Evolutionary conservation across 2,113 vertebrate genomes (phyloP).

Genomic region (Notothenia coriiceps): DNA sequence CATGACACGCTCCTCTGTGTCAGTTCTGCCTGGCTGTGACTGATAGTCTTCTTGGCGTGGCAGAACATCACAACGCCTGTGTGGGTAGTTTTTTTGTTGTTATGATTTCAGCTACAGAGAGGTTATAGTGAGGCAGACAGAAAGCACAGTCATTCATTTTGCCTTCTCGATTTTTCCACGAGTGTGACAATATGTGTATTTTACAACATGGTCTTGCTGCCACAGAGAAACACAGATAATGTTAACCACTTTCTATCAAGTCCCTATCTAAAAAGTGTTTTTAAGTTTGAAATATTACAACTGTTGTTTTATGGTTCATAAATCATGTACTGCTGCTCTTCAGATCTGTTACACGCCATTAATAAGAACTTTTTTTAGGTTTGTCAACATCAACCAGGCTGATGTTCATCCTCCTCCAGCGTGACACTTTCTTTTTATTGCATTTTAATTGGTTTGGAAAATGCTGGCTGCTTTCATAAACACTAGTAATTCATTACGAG

Average conservation of each 20-base stretch:
- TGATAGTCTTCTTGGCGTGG: slow-evolving; percentile 26
- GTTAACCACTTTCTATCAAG: not conserved
- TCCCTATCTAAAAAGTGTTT: not conserved
- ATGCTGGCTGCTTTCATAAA: not conserved
- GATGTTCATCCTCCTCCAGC: not conserved
- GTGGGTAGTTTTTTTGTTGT: not conserved
- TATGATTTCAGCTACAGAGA: not conserved
- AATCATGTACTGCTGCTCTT: slow-evolving; percentile 7
- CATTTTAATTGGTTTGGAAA: not conserved
- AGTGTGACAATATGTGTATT: not conserved
- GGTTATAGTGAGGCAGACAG: not conserved
- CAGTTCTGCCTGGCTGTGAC: slow-evolving; percentile 27
- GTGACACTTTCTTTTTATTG: not conserved
- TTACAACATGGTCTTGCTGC: not conserved
- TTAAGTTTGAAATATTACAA: not conserved
- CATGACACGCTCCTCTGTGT: slow-evolving; percentile 9
- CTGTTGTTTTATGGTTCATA: not conserved
- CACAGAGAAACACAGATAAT: not conserved
- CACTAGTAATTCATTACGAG: not conserved
- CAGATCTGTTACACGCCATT: not conserved
- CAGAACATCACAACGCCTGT: slow-evolving; percentile 4
- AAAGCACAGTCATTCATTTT: not conserved
- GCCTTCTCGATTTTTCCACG: not conserved
- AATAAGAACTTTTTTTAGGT: not conserved
- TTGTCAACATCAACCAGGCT: not conserved